phyloP scores from a whole-genome alignment of 2,113 vertebrate species.

The Monarcha castaneiventris region DNA sequence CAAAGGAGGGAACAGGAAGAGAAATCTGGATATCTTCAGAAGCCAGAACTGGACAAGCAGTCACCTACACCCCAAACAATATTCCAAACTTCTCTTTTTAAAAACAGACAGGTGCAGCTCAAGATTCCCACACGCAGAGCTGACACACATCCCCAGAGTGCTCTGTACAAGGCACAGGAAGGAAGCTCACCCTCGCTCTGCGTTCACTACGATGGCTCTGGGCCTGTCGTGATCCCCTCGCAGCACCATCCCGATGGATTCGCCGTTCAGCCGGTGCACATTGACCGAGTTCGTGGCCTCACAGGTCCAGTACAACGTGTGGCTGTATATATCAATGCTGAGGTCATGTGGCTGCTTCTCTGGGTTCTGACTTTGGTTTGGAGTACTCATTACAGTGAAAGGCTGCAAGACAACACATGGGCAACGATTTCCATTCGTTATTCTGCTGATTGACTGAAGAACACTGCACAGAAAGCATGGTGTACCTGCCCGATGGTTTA shows the following conservation, averaged over 20 bases:
- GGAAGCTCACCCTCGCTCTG: conserved; percentile 85
- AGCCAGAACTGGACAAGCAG: not conserved
- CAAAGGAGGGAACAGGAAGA: not conserved
- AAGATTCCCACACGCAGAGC: not conserved
- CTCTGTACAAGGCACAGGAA: not conserved
- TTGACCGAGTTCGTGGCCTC: conserved; percentile 90
- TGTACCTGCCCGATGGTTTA: not conserved
- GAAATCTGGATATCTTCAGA: not conserved
- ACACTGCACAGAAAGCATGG: not conserved
- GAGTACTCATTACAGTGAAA: conserved; percentile 77
- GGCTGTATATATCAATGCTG: conserved; percentile 90
- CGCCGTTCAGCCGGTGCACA: conserved; percentile 83
- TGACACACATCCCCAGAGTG: not conserved
- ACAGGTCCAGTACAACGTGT: conserved; percentile 92
- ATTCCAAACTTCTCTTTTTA: not conserved
- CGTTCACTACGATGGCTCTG: conserved; percentile 86
- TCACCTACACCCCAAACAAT: not conserved
- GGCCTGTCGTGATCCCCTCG: conserved; percentile 86
- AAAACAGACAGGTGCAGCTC: not conserved
- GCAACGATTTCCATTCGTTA: not conserved
- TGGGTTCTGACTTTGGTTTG: conserved; percentile 72
- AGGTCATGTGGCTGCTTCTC: conserved; percentile 90
- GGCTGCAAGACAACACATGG: conserved; percentile 64
- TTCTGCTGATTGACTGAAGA: not conserved
- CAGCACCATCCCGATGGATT: conserved; percentile 85